These are phyloP conservation scores for Micromesistius poutassou DNA, from an alignment of 2,797 vertebrate species.

Conservation along the genomic window DNA sequence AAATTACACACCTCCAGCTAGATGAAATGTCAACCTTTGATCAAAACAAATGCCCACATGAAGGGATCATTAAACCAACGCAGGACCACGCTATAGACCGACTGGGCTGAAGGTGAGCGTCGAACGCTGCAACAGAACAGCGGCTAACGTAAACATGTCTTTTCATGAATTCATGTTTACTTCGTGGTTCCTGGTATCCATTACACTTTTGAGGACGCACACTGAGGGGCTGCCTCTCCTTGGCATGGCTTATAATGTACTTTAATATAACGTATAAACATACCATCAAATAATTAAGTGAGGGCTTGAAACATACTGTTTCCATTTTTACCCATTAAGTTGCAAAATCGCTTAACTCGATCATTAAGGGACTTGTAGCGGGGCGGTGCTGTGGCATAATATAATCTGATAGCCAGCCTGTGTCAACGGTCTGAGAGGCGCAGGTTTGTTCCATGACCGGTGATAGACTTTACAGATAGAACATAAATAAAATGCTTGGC, in stretches of 20 bases:
- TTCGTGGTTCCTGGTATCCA: not conserved
- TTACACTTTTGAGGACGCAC: not conserved
- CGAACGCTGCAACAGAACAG: not conserved
- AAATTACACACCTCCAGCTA: not conserved
- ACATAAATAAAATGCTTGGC: conserved; percentile 15
- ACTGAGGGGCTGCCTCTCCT: not conserved
- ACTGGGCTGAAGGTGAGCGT: not conserved
- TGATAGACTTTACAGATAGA: not conserved
- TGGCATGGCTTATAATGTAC: not conserved
- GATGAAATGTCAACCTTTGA: not conserved
- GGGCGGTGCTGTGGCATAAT: not conserved
- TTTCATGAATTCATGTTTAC: not conserved
- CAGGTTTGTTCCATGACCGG: conserved; percentile 9
- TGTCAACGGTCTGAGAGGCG: not conserved
- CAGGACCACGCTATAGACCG: not conserved
- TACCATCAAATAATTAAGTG: not conserved
- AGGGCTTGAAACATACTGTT: not conserved
- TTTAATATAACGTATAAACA: not conserved
- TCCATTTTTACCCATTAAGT: conserved; percentile 2
- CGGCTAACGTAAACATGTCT: not conserved
- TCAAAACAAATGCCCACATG: not conserved
- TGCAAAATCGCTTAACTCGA: not conserved
- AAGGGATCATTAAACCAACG: not conserved
- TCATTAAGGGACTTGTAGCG: not conserved
- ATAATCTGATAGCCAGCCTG: conserved; percentile 7